These are phyloP conservation scores for Dendropsophus ebraccatus DNA, from an alignment of 2,113 vertebrate species.

Conservation along the genomic window DNA sequence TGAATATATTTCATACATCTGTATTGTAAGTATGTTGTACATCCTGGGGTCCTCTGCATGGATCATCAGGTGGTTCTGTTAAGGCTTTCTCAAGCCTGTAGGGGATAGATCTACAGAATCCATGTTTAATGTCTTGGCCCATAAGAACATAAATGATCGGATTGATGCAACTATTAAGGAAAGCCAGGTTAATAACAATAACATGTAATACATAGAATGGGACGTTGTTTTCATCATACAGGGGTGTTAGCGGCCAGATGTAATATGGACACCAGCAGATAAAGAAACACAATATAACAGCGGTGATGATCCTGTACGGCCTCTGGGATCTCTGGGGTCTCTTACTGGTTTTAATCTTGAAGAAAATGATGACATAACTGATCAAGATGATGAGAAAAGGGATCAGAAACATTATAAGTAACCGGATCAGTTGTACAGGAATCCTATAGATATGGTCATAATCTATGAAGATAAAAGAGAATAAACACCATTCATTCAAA, in stretches of 20 bases:
- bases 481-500: neutral
- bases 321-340: slow-evolving; percentile 1
- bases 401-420: neutral
- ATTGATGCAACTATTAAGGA: neutral
- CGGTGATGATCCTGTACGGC: neutral
- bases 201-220: neutral
- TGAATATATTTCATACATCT: too few relatives aligned
- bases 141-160: slow-evolving; percentile 3
- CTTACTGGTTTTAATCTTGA: neutral
- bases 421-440: neutral
- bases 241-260: too few relatives aligned
- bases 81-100: neutral
- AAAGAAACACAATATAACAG: neutral
- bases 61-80: neutral
- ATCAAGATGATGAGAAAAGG: neutral
- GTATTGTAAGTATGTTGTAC: too few relatives aligned
- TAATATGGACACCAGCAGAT: neutral
- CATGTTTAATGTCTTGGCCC: neutral
- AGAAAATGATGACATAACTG: neutral
- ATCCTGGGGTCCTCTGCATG: too few relatives aligned
- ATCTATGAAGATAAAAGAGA: too few relatives aligned
- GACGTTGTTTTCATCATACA: neutral
- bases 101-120: neutral
- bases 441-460: too few relatives aligned
- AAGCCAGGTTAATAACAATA: neutral